Evolutionary conservation across 1,140 invertebrate species (phyloP).

Genomic region (Procambarus virginalis): DNA sequence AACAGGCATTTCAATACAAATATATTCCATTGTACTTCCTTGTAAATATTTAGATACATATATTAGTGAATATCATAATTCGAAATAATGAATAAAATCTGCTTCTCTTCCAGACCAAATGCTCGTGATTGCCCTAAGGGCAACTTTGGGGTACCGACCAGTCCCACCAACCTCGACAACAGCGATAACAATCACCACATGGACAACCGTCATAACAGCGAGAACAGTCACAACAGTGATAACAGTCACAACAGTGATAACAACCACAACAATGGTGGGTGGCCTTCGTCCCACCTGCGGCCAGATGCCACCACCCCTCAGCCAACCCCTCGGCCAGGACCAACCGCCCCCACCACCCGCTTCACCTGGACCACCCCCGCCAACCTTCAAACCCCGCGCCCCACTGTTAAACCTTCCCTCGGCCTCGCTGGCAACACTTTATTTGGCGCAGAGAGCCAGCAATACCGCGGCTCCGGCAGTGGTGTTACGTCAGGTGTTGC

Average conservation of each 20-base stretch:
- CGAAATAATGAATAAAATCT: too few species aligned
- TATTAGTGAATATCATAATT: too few species aligned
- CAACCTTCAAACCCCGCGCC: not conserved
- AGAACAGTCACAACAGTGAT: not conserved
- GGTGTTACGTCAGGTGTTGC: not conserved
- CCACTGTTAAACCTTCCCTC: not conserved
- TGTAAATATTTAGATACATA: too few species aligned
- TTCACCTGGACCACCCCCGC: slow-evolving; percentile 48
- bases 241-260: not conserved
- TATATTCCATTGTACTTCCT: too few species aligned
- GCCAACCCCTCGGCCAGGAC: not conserved
- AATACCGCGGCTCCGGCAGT: slow-evolving; percentile 13
- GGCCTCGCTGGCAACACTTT: slow-evolving; percentile 29
- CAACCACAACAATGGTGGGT: not conserved
- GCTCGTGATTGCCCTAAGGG: slow-evolving; percentile 27
- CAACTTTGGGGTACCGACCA: not conserved
- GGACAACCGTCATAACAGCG: not conserved
- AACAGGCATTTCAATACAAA: too few species aligned
- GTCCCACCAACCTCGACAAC: not conserved
- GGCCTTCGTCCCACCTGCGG: not conserved
- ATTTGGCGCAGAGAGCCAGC: slow-evolving; percentile 29
- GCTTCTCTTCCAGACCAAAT: slow-evolving; percentile 22
- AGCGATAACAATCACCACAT: slow-evolving; percentile 8
- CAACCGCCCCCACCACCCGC: slow-evolving; percentile 26
- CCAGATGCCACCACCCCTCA: not conserved